Conservation (phyloP, 2,113 vertebrate species). For the Neodon shergylaensis region DNA sequence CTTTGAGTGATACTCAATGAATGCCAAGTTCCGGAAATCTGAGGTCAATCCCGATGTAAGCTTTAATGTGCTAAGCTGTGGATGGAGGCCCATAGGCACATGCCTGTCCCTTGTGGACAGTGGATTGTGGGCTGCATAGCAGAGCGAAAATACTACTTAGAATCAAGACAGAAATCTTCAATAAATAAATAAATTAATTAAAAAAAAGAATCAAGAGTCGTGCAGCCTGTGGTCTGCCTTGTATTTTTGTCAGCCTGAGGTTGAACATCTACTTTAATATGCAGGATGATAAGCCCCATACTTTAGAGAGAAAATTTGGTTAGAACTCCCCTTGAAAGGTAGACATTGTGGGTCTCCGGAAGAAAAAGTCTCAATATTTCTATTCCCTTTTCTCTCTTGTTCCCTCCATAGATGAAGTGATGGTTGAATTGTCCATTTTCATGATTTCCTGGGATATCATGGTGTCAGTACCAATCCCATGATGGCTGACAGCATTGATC, state of each 20-base stretch:
- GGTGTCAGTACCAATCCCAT: fast-evolving
- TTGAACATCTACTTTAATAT: background rate
- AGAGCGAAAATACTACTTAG: background rate
- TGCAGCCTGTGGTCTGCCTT: background rate
- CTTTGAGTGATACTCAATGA: background rate
- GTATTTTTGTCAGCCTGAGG: fast-evolving
- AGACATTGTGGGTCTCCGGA: fast-evolving
- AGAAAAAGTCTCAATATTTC: background rate
- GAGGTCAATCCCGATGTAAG: background rate
- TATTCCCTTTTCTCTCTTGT: background rate
- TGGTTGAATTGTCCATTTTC: fast-evolving
- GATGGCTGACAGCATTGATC: fast-evolving
- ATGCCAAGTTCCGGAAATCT: background rate
- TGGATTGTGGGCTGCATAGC: too few relatives aligned
- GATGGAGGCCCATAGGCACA: background rate
- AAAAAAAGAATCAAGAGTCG: fast-evolving
- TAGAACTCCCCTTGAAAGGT: fast-evolving
- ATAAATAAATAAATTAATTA: too few relatives aligned
- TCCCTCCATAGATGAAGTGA: fast-evolving
- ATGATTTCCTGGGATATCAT: fast-evolving
- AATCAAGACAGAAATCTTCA: too few relatives aligned
- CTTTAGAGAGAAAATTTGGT: fast-evolving
- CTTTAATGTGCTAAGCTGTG: background rate
- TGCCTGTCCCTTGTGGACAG: background rate
- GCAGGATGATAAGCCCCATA: background rate